Conservation (phyloP, 2,888 invertebrate species). For the Acholoe squamosa region DNA sequence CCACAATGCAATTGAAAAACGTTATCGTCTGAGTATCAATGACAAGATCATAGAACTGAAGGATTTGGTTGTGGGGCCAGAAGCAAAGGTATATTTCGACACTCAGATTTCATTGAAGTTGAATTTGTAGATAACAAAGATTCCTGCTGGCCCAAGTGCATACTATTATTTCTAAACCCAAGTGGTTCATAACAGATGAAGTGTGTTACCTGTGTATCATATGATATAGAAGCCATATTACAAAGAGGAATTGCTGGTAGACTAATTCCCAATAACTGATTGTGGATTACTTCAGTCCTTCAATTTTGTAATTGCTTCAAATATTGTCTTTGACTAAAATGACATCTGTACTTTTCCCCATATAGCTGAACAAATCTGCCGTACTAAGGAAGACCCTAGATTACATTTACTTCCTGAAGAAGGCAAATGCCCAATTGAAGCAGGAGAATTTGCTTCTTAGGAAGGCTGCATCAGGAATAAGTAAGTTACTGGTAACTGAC, state of each 20-base stretch:
- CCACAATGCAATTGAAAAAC: conserved; percentile 99
- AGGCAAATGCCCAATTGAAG: conserved; percentile 92
- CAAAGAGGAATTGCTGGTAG: too few species aligned
- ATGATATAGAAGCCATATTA: too few species aligned
- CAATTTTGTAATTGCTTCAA: too few species aligned
- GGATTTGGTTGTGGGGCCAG: conserved; percentile 93
- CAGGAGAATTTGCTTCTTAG: conserved; percentile 89
- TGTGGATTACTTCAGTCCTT: too few species aligned
- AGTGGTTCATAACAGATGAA: too few species aligned
- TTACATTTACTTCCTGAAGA: conserved; percentile 94
- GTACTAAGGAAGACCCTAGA: conserved; percentile 98
- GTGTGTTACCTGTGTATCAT: too few species aligned
- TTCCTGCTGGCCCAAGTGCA: too few species aligned
- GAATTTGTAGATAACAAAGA: background rate
- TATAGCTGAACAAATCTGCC: conserved; percentile 94
- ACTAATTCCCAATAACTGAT: too few species aligned
- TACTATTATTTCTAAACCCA: too few species aligned
- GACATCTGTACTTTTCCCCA: conserved; percentile 55
- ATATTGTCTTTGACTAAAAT: too few species aligned
- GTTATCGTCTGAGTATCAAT: conserved; percentile 99
- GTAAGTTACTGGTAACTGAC: conserved; percentile 63
- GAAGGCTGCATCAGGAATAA: conserved; percentile 85
- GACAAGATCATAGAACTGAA: conserved; percentile 98
- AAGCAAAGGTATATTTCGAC: conserved; percentile 80
- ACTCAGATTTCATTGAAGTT: background rate